phyloP scores from a whole-genome alignment of 1,140 invertebrate genomes.

The Pogonognathellus flavescens region DNA sequence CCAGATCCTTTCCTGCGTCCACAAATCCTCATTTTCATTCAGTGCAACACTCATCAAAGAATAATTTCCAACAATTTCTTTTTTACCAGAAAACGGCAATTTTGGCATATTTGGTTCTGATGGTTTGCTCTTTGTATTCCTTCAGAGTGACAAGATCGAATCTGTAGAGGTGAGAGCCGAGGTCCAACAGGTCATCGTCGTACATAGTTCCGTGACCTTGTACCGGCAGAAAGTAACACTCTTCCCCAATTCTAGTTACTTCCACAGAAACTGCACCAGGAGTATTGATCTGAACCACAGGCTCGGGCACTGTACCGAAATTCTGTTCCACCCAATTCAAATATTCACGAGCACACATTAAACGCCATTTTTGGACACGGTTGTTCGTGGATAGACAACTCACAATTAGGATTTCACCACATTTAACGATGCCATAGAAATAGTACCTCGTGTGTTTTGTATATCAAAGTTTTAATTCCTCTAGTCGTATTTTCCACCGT shows the following conservation, averaged over 20 bases:
- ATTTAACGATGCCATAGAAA: too few species aligned
- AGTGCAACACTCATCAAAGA: too few species aligned
- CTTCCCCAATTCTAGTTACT: conserved; percentile 33
- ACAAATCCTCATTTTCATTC: too few species aligned
- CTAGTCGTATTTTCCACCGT: not conserved
- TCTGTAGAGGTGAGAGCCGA: conserved; percentile 57
- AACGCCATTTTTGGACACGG: not conserved
- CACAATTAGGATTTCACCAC: too few species aligned
- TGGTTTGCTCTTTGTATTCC: conserved; percentile 55
- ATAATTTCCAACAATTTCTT: not conserved
- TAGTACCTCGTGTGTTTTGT: not conserved
- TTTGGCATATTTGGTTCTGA: conserved; percentile 47
- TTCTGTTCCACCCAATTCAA: not conserved
- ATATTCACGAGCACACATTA: not conserved
- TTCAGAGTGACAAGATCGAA: conserved; percentile 30
- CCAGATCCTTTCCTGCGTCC: conserved; percentile 35
- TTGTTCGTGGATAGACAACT: not conserved
- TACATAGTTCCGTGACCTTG: not conserved
- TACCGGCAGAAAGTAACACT: conserved; percentile 42
- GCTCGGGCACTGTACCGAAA: conserved; percentile 40
- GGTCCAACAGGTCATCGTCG: conserved; percentile 28
- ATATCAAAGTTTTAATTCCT: not conserved
- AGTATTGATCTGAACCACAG: conserved; percentile 31
- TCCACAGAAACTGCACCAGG: conserved; percentile 28
- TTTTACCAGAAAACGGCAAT: conserved; percentile 56